Percentiles rank a stretch among this genome's conserved stretches.
Conservation (phyloP, 2,113 vertebrate genomes). For the Rhegmatorhina hoffmannsi region DNA sequence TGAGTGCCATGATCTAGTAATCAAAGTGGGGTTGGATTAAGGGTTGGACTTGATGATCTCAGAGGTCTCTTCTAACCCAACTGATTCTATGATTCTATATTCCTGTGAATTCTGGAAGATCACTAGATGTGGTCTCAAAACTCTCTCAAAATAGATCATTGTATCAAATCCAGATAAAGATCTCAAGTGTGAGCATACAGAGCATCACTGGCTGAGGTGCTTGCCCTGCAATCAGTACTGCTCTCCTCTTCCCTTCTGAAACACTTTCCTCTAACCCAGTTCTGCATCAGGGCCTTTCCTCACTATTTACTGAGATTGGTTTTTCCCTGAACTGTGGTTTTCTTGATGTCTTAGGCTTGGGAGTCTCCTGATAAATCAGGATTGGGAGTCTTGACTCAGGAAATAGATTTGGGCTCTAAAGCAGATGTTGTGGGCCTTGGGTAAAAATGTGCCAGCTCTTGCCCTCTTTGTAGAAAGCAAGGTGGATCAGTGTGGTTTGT, state of each 20-base stretch:
- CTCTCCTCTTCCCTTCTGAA: not conserved
- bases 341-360: not conserved
- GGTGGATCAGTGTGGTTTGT: not conserved
- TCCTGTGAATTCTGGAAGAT: not conserved
- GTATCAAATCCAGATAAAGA: not conserved
- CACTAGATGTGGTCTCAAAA: not conserved
- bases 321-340: not conserved
- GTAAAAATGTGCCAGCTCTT: not conserved
- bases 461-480: not conserved
- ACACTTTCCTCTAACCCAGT: not conserved
- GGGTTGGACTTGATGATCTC: no score
- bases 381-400: not conserved
- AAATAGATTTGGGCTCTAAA: not conserved
- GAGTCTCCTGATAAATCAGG: not conserved
- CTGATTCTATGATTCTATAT: not conserved
- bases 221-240: not conserved
- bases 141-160: not conserved
- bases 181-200: not conserved
- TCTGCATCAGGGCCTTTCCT: accelerated
- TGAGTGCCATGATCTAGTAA: no score
- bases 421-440: not conserved
- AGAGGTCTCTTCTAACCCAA: no score
- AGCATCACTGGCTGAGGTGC: not conserved
- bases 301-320: not conserved
- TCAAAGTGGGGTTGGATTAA: no score